Conservation (phyloP, 1,140 invertebrate species). For the Holotrichia oblita region DNA sequence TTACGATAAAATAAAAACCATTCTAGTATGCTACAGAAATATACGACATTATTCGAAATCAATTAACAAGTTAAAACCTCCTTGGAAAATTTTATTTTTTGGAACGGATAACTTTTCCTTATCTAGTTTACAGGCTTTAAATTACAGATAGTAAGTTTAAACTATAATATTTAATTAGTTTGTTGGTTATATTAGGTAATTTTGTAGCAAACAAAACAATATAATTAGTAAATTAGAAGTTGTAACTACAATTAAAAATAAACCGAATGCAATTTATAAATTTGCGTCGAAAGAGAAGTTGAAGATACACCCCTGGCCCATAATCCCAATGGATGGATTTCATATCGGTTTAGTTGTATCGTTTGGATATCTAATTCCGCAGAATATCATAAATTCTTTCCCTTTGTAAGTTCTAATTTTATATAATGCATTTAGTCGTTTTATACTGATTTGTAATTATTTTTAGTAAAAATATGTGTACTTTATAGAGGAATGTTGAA, state of each 20-base stretch:
- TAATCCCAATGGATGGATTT: constrained; percentile 61
- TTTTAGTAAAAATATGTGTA: constrained; percentile 36
- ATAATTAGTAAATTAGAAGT: constrained; percentile 66
- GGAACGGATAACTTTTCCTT: constrained; percentile 75
- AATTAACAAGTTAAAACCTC: constrained; percentile 51
- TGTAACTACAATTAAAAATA: constrained; percentile 66
- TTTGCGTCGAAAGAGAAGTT: constrained; percentile 65
- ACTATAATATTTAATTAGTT: not conserved
- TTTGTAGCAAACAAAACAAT: constrained; percentile 57
- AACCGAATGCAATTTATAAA: constrained; percentile 64
- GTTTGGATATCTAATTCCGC: constrained; percentile 77
- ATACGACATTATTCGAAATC: not conserved
- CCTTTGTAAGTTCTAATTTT: constrained; percentile 63
- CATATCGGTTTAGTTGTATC: constrained; percentile 76
- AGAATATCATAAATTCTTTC: constrained; percentile 70
- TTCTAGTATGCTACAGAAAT: not conserved
- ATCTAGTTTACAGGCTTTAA: constrained; percentile 67
- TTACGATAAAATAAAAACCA: not conserved
- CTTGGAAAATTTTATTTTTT: constrained; percentile 73
- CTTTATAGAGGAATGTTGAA: constrained; percentile 86
- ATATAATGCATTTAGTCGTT: too few relatives aligned
- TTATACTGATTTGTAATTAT: not conserved
- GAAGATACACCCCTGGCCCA: constrained; percentile 68
- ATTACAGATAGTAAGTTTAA: constrained; percentile 63
- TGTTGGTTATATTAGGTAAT: not conserved